Conservation (phyloP, 2,113 vertebrate species). For the Boulengeromyrus knoepffleri region DNA sequence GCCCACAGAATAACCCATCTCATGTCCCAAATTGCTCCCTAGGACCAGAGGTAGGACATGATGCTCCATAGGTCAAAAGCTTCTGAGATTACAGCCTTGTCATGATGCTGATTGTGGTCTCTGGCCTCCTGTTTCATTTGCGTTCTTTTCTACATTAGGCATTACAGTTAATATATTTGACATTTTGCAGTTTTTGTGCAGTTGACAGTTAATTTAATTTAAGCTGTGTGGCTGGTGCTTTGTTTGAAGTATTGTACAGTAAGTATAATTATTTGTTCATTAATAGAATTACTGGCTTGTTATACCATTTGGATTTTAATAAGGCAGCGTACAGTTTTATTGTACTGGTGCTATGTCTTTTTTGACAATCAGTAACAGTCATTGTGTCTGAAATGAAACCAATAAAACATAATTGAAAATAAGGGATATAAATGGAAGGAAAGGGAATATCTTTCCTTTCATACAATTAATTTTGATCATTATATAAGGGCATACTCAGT, state of each 20-base stretch:
- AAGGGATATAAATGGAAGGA: constrained; percentile 48
- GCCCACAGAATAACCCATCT: background rate
- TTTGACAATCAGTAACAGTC: constrained; percentile 70
- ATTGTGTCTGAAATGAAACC: constrained; percentile 66
- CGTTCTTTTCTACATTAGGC: constrained; percentile 65
- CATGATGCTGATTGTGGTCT: constrained; percentile 42
- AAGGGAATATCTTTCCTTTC: background rate
- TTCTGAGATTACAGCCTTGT: background rate
- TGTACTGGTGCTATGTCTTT: constrained; percentile 97
- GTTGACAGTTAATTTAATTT: constrained; percentile 33
- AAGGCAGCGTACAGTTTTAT: constrained; percentile 92
- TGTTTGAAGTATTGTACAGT: constrained; percentile 55
- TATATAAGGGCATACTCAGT: background rate
- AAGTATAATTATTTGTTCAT: constrained; percentile 54
- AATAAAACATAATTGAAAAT: constrained; percentile 67
- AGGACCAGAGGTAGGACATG: background rate
- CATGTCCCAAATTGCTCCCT: background rate
- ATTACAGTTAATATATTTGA: constrained; percentile 67
- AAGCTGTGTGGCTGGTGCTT: constrained; percentile 66
- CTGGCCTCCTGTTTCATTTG: constrained; percentile 50
- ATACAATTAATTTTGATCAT: background rate
- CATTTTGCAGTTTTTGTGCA: constrained; percentile 55
- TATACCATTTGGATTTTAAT: constrained; percentile 64
- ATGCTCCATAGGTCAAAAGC: background rate
- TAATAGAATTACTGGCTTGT: constrained; percentile 45